Conservation (phyloP, 2,797 vertebrate genomes). For the Triplophysa bombifrons region DNA sequence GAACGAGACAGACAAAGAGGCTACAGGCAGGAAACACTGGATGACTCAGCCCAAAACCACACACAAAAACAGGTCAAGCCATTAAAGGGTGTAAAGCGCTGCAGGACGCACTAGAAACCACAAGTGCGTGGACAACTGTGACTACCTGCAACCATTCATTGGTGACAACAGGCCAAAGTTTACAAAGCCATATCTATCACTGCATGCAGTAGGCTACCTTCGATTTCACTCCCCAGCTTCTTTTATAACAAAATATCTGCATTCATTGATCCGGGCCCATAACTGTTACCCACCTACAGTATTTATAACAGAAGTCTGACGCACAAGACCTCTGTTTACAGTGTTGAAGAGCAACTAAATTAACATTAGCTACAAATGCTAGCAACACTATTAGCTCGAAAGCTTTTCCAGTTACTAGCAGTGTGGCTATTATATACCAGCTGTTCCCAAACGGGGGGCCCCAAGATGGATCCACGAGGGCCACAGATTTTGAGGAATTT, state of each 20-base stretch:
- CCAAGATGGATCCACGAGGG: too few species aligned
- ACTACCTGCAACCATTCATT: slow-evolving; percentile 33
- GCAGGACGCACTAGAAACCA: slow-evolving; percentile 21
- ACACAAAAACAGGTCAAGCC: slow-evolving; percentile 40
- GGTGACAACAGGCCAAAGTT: slow-evolving; percentile 13
- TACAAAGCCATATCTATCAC: slow-evolving; percentile 14
- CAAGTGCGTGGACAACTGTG: slow-evolving; percentile 1
- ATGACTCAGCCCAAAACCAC: slow-evolving; percentile 41
- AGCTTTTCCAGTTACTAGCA: neutral
- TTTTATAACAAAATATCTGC: slow-evolving; percentile 35
- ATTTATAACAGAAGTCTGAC: neutral
- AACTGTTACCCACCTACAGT: neutral
- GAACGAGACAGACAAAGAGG: neutral
- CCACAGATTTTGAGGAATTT: too few species aligned
- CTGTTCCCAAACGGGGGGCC: too few species aligned
- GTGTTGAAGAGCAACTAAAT: neutral
- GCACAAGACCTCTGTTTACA: neutral
- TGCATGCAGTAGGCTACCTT: neutral
- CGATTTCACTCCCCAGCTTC: slow-evolving; percentile 8
- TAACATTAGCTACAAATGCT: neutral
- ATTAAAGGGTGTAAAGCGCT: slow-evolving; percentile 16
- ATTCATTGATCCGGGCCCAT: slow-evolving; percentile 14
- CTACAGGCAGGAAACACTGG: slow-evolving; percentile 7
- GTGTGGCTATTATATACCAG: neutral
- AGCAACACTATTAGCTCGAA: neutral